Conservation (phyloP, 2,888 invertebrate genomes). For the Nesidiocoris tenuis region DNA sequence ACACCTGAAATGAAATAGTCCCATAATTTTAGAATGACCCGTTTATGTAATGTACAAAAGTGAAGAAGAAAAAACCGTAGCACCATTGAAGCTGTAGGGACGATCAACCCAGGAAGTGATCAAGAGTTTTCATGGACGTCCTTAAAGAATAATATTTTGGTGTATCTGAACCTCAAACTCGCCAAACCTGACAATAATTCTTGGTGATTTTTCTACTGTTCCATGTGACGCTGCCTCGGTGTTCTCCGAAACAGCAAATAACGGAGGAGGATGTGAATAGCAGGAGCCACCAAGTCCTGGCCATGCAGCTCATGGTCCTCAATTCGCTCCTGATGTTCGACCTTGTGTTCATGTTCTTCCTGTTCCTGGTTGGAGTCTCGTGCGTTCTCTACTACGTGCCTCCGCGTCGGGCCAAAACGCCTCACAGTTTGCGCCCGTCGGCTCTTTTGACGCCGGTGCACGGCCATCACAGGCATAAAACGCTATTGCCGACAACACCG, state of each 20-base stretch:
- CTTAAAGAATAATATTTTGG: no score
- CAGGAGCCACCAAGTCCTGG: conserved; percentile 4
- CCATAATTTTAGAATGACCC: no score
- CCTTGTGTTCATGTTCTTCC: conserved; percentile 82
- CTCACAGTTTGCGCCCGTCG: conserved; percentile 56
- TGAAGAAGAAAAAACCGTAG: no score
- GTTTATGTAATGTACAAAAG: no score
- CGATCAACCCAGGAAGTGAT: no score
- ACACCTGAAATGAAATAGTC: no score
- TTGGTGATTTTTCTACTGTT: neutral
- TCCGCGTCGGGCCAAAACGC: conserved; percentile 57
- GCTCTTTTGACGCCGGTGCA: neutral
- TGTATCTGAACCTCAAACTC: no score
- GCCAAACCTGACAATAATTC: no score
- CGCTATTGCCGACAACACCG: conserved; percentile 53
- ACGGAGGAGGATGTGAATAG: conserved; percentile 34
- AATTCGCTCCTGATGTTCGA: conserved; percentile 86
- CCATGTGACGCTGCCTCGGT: neutral
- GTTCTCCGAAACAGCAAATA: neutral
- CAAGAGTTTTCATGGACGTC: no score
- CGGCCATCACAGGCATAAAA: neutral
- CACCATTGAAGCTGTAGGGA: no score
- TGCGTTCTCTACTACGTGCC: conserved; percentile 81
- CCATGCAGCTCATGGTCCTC: conserved; percentile 80
- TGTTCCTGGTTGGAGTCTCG: conserved; percentile 79